Evolutionary conservation across 2,113 vertebrate genomes (phyloP), one percentile per base, ranked within the genome.

Genomic region (Melanerpes aurifrons): DNA sequence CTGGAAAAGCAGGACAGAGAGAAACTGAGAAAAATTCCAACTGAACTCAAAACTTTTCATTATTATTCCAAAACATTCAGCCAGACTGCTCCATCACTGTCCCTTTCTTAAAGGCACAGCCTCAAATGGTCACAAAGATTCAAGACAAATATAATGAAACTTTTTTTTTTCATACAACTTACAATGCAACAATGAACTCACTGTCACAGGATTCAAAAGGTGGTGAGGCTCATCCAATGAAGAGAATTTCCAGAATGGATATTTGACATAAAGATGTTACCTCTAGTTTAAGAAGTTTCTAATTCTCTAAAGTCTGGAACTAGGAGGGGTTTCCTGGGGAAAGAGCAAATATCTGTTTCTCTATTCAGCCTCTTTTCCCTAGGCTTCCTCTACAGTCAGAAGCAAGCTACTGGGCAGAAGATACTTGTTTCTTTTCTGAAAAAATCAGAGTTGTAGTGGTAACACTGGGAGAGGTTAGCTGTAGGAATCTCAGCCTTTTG

Each of bases 311-410:
- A 3, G 26, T 18, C 22, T 57, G 24, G 14, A 82, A 71, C 1
- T 0, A 0, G 12, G 12, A 14, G 8, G 71, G 15, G 5, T 6
- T 71, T 87, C 6, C 6, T 50, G 25, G 8, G 35, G 3, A 67
- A 67, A 75, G 4, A 29, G 7, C 4, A 7, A 7, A 47, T 68
- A 64, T 22, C 3, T 58, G 45, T 50, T 83, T n/a, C 6, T 24
- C 20, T 57, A 4, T 35, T 45, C 11, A 3, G 53, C 62, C 26
- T 48, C 2, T 77, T 64, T 89, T 54, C 25, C 24, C 15, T 61
- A 61, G 54, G n/a, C 7, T 35, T 87, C 3, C 1, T 7, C 16
- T 48, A 9, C 14, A 69, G 8, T 64, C 79, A 87, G 45, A 66
- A 47, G 10, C 37, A 61, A 28, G 35, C 31, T 72, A 43, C 31